A percentile compares a stretch with the other conserved stretches of the same genome.
Evolutionary conservation across 2,888 invertebrate genomes (phyloP).

Genomic region (Cantharis flavilabris): DNA sequence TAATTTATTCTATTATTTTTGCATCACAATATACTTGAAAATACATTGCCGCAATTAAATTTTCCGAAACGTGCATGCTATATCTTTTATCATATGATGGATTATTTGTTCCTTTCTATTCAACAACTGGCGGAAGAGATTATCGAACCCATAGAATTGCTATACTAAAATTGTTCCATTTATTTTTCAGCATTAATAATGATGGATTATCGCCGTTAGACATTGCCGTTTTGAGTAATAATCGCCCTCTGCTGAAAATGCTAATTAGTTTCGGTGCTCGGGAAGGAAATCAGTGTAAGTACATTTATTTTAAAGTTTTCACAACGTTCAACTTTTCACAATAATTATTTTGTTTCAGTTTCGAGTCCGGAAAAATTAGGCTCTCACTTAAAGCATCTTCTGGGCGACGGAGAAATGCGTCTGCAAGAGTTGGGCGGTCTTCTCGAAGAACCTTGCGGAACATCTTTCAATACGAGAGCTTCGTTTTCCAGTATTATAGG

Average conservation of each 20-base stretch:
- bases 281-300: conserved; percentile 84
- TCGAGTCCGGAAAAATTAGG: conserved; percentile 75
- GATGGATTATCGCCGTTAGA: conserved; percentile 91
- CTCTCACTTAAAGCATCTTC: conserved; percentile 73
- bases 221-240: conserved; percentile 89
- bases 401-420: conserved; percentile 82
- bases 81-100: neutral
- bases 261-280: conserved; percentile 85
- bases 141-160: neutral
- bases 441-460: conserved; percentile 53
- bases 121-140: neutral
- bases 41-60: neutral
- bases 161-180: neutral
- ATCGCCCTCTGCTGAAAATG: conserved; percentile 86
- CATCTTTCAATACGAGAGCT: conserved; percentile 58
- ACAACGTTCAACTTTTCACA: neutral
- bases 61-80: neutral
- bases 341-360: conserved; percentile 57
- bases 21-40: neutral
- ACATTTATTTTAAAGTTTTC: conserved; percentile 16
- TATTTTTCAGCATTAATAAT: conserved; percentile 73
- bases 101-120: neutral
- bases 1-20: neutral
- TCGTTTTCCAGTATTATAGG: conserved; percentile 65
- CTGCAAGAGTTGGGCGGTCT: conserved; percentile 76